Percentiles rank a stretch among this genome's conserved stretches.
Conservation (phyloP, 2,888 invertebrate species). For the Metacarcinus magister region DNA sequence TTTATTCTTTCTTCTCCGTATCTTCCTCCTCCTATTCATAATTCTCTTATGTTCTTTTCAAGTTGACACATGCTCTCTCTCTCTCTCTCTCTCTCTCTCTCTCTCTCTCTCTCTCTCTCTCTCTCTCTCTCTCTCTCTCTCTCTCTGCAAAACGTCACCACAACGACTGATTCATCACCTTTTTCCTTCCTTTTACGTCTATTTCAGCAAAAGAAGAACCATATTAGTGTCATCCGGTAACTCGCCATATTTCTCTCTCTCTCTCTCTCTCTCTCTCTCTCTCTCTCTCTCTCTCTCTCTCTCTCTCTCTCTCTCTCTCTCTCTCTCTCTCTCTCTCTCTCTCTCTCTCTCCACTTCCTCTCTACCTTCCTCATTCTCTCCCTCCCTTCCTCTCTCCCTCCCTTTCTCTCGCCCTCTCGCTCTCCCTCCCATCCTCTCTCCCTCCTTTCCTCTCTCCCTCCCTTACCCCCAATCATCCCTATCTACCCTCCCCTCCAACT, state of each 20-base stretch:
- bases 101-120: too few relatives aligned
- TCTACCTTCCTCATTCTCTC: neutral
- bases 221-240: neutral
- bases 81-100: too few relatives aligned
- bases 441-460: neutral
- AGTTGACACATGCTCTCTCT: too few relatives aligned
- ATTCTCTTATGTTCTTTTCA: too few relatives aligned
- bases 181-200: neutral
- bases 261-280: slow-evolving; percentile 61
- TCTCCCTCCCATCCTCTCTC: neutral
- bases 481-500: neutral
- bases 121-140: neutral
- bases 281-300: slow-evolving; percentile 47
- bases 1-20: too few relatives aligned
- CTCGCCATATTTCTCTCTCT: slow-evolving; percentile 43
- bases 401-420: neutral
- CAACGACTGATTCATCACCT: neutral
- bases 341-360: slow-evolving; percentile 46
- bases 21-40: too few relatives aligned
- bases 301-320: slow-evolving; percentile 49
- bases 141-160: neutral
- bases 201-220: neutral
- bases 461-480: neutral
- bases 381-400: neutral
- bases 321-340: slow-evolving; percentile 47